phyloP scores from a whole-genome alignment of 2,888 invertebrate genomes.

The Catocala sponsa region DNA sequence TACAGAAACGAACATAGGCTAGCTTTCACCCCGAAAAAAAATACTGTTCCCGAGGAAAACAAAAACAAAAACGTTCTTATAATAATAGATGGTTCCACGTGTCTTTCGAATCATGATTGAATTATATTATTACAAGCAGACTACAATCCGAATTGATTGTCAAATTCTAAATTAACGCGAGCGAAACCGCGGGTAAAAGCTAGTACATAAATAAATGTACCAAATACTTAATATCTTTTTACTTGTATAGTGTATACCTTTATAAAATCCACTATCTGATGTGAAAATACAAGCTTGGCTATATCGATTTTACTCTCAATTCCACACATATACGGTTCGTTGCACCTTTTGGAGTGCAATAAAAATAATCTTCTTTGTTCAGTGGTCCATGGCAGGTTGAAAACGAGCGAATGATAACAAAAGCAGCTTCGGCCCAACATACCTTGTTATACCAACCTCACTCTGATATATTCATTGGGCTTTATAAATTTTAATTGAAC shows the following conservation, averaged over 20 bases:
- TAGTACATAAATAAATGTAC: too few relatives aligned
- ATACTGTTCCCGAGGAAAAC: too few relatives aligned
- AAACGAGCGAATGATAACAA: slow-evolving; percentile 71
- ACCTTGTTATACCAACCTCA: slow-evolving; percentile 72
- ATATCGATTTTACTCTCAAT: slow-evolving; percentile 78
- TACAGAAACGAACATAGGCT: too few relatives aligned
- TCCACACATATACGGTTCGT: slow-evolving; percentile 76
- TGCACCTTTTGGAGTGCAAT: slow-evolving; percentile 82
- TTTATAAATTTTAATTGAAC: slow-evolving; percentile 63
- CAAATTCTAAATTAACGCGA: too few relatives aligned
- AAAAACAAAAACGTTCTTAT: too few relatives aligned
- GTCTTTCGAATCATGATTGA: too few relatives aligned
- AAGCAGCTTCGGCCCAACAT: slow-evolving; percentile 59
- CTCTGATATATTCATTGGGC: slow-evolving; percentile 63
- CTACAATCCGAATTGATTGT: too few relatives aligned
- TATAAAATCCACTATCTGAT: slow-evolving; percentile 44
- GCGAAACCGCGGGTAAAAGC: too few relatives aligned
- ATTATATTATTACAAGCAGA: too few relatives aligned
- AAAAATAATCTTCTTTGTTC: slow-evolving; percentile 86
- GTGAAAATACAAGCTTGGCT: slow-evolving; percentile 48
- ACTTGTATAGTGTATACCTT: slow-evolving; percentile 36
- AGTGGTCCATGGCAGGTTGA: slow-evolving; percentile 67
- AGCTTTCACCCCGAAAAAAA: too few relatives aligned
- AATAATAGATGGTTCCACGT: too few relatives aligned
- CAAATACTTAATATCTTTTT: too few relatives aligned